Evolutionary conservation across 2,113 vertebrate genomes (phyloP), one percentile per base, ranked within the genome.

Genomic region (Menura novaehollandiae): DNA sequence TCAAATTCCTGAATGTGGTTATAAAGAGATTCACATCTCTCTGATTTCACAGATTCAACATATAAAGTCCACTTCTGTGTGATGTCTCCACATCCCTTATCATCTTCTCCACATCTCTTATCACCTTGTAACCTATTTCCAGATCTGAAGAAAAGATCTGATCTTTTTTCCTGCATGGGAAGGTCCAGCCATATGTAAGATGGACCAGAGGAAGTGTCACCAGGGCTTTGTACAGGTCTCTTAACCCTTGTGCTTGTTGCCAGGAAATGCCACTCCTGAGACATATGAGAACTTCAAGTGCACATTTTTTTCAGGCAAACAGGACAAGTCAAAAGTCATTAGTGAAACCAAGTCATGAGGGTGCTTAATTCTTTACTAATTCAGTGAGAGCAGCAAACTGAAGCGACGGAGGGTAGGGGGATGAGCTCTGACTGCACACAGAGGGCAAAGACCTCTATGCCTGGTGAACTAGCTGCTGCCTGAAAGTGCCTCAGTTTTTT

Each of bases 301-400:
- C 2, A 1, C 6, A 0, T 4, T 32, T 44, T 22, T 27, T 52
- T 9, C 7, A 20, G n/a, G 8, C n/a, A 47, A 78, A 49, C 23
- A 10, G 9, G 30, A 33, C 28, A 66, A 77, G 22, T 7, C 28
- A 44, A 77, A 84, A 91, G 46, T 87, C 68, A 58, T 89, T 73
- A 85, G 63, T 67, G 73, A 66, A 64, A 49, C 35, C 30, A 47
- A 77, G 32, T 49, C 88, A 66, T 3, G 6, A 74, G 59, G 15
- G 7, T 77, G 59, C 16, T 94, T 96, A 93, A 89, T 73, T 73
- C 94, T 94, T 87, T 74, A 84, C 92, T 49, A 33, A 49, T 80
- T 89, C 67, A 37, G 46, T 2, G 6, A 60, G 16, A 68, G 46
- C 47, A 75, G 60, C 37, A 88, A 74, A 58, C 32, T 44, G 82